Conservation (phyloP, 2,888 invertebrate species). For the Ametastegia equiseti region DNA sequence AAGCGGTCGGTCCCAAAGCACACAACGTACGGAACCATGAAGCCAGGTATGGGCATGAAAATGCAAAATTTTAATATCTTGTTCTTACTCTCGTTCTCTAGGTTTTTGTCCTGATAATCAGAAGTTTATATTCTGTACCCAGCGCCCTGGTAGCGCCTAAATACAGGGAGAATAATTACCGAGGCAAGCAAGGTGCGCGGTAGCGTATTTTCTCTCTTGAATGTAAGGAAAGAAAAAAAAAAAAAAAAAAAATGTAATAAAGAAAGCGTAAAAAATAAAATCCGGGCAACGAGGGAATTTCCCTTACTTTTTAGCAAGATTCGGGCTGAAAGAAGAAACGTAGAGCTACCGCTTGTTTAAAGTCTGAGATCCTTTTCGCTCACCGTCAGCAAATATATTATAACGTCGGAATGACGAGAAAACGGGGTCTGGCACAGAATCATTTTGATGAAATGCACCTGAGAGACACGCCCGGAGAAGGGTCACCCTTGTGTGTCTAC, state of each 20-base stretch:
- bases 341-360: background rate
- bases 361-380: slow-evolving; percentile 15
- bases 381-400: slow-evolving; percentile 30
- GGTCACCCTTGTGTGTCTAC: slow-evolving; percentile 31
- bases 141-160: background rate
- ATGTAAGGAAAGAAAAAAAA: background rate
- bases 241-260: slow-evolving; percentile 1
- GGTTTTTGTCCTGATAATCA: background rate
- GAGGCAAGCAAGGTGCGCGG: background rate
- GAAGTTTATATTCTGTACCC: slow-evolving; percentile 6
- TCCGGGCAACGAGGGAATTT: background rate
- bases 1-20: background rate
- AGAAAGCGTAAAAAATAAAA: slow-evolving; percentile 20
- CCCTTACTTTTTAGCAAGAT: background rate
- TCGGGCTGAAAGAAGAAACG: background rate
- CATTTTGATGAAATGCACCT: slow-evolving; percentile 39
- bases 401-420: slow-evolving; percentile 26
- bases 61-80: background rate
- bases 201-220: background rate
- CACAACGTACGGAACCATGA: slow-evolving; percentile 6
- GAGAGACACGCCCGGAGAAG: slow-evolving; percentile 13
- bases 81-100: background rate
- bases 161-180: slow-evolving; percentile 23
- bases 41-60: slow-evolving; percentile 2
- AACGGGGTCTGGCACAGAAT: slow-evolving; percentile 6